Conservation (phyloP, 2,797 vertebrate species). For the Siniperca obscura region DNA sequence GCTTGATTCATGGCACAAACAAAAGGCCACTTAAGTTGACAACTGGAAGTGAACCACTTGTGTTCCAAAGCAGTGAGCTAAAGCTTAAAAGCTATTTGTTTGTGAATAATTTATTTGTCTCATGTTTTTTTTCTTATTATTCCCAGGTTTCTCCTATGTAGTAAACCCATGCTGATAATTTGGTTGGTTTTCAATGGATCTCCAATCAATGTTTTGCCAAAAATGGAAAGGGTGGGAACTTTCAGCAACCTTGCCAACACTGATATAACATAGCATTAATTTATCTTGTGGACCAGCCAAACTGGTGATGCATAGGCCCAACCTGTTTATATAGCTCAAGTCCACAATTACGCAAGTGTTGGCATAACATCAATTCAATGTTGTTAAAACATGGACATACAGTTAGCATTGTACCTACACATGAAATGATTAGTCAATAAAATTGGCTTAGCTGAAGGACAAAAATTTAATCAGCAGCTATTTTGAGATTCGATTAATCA, state of each 20-base stretch:
- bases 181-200: not conserved
- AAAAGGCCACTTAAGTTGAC: not conserved
- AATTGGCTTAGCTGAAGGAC: too few species aligned
- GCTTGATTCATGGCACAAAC: slow-evolving; percentile 2
- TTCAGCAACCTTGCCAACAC: not conserved
- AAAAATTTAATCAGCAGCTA: not conserved
- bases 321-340: not conserved
- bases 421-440: too few species aligned
- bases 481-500: too few species aligned
- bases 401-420: not conserved
- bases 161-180: not conserved
- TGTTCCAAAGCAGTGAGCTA: not conserved
- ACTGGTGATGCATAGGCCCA: not conserved
- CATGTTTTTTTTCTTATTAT: not conserved
- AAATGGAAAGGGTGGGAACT: not conserved
- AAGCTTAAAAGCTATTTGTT: not conserved
- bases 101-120: not conserved
- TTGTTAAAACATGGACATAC: not conserved
- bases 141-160: not conserved
- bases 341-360: too few species aligned
- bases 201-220: not conserved
- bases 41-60: not conserved
- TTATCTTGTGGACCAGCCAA: not conserved
- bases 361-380: not conserved
- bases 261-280: not conserved